Percentiles rank a stretch among this genome's conserved stretches.
Evolutionary conservation across 2,888 invertebrate species (phyloP).

Genomic region (Sturmia bella): DNA sequence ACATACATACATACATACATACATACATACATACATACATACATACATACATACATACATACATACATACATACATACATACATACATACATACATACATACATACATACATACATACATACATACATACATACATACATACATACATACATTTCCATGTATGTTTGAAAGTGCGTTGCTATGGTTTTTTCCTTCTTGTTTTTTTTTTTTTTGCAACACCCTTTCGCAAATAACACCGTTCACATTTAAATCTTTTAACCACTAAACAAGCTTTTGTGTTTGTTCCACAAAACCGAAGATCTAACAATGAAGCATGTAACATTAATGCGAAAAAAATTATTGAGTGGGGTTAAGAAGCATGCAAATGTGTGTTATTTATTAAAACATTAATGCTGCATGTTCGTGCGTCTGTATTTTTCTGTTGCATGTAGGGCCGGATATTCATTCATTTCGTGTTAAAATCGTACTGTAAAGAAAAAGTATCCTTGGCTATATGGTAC

Average conservation of each 20-base stretch:
- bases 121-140: no score
- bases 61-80: no score
- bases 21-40: no score
- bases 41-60: no score
- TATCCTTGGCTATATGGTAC: no score
- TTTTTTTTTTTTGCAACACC: conserved; percentile 1
- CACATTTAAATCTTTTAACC: conserved; percentile 64
- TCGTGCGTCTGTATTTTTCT: background rate
- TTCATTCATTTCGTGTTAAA: conserved; percentile 59
- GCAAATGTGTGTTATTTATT: conserved; percentile 39
- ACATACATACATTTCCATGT: no score
- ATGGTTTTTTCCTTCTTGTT: no score
- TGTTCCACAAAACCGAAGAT: conserved; percentile 14
- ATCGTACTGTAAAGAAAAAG: conserved; percentile 15
- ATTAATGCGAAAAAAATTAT: conserved; percentile 37
- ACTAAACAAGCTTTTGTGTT: conserved; percentile 55
- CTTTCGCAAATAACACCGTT: conserved; percentile 7
- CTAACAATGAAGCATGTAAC: conserved; percentile 17
- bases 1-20: no score
- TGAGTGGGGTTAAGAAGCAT: conserved; percentile 53
- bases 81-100: no score
- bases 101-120: no score
- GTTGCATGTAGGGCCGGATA: conserved; percentile 48
- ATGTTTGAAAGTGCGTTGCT: background rate
- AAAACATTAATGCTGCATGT: conserved; percentile 16